Base-by-base conservation (phyloP, 2,113 vertebrate species). In the Channa maculata region DNA sequence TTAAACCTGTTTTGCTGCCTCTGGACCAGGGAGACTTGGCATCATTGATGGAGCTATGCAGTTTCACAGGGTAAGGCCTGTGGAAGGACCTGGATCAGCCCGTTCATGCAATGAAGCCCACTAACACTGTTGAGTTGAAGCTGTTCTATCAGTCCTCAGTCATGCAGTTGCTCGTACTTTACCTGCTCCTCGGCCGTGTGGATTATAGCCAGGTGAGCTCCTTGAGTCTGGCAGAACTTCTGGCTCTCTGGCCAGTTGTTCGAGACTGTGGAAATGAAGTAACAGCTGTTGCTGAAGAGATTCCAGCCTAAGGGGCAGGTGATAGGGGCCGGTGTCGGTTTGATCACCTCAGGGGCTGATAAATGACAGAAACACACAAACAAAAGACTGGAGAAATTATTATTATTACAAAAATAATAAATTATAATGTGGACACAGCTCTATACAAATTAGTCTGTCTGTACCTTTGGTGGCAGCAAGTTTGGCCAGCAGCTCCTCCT, bases 151-250 rank as follows among this genome's bases (percentile, higher is more conserved):
- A 24, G 24, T 24, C 24, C 24, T 24, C 24, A 24, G 24, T 24
- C 24, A 24, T 24, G 24, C 24, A 24, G 24, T 24, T 24, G 24
- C 0, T 4, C 43, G 11, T 4, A 14, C 12, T 0, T 8, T 75
- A 94, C 93, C 92, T 94, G 93, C 86, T 93, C 92, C 67, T 92
- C 91, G 1, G 90, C 78, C 0, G 90, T 90, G 68, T 54, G 89
- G 75, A 94, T 92, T 69, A 94, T 92, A 72, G 93, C 92, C 65
- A 94, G 89, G 80, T 93, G 80, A 6, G 45, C 93, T 43, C 88
- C 90, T 34, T 79, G 2, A 2, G 12, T 64, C 64, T 86, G 8
- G 49, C 93, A 93, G 84, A 8, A 90, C 0, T 3, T 3, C 79
- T 92, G 55, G 54, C 83, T 86, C 0, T 46, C 64, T 0, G 3